phyloP scores from a whole-genome alignment of 2,888 invertebrate genomes.

The Ochropleura leucogaster region DNA sequence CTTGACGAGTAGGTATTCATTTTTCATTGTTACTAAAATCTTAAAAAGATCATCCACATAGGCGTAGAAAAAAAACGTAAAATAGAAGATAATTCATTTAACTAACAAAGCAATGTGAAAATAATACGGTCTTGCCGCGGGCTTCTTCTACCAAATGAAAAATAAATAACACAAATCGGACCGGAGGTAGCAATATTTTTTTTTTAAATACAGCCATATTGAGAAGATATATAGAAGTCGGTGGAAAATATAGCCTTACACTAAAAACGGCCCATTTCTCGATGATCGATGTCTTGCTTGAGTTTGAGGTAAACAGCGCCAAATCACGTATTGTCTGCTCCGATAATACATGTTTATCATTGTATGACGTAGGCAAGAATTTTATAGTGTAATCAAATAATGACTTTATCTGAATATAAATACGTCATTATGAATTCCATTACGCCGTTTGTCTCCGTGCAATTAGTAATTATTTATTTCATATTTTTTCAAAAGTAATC shows the following conservation, averaged over 20 bases:
- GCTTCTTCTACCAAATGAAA: too few relatives aligned
- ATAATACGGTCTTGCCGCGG: too few relatives aligned
- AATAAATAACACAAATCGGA: too few relatives aligned
- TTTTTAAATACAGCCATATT: too few relatives aligned
- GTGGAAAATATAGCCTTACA: background rate
- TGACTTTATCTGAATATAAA: conserved; percentile 30
- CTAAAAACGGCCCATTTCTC: background rate
- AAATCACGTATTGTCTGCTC: conserved; percentile 21
- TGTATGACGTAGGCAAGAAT: conserved; percentile 30
- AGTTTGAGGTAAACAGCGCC: conserved; percentile 21
- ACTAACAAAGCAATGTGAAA: too few relatives aligned
- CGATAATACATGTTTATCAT: conserved; percentile 19
- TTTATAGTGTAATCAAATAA: conserved; percentile 38
- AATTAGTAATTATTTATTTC: background rate
- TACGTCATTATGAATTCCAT: conserved; percentile 40
- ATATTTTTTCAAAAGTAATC: background rate
- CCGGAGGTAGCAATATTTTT: too few relatives aligned
- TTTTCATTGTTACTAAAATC: too few relatives aligned
- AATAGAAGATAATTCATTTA: too few relatives aligned
- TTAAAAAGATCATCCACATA: too few relatives aligned
- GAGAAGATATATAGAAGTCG: too few relatives aligned
- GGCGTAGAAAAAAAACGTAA: too few relatives aligned
- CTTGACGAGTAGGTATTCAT: too few relatives aligned
- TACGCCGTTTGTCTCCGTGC: background rate
- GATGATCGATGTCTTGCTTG: conserved; percentile 22